Conservation (phyloP, 2,797 vertebrate genomes). For the Todus mexicanus region DNA sequence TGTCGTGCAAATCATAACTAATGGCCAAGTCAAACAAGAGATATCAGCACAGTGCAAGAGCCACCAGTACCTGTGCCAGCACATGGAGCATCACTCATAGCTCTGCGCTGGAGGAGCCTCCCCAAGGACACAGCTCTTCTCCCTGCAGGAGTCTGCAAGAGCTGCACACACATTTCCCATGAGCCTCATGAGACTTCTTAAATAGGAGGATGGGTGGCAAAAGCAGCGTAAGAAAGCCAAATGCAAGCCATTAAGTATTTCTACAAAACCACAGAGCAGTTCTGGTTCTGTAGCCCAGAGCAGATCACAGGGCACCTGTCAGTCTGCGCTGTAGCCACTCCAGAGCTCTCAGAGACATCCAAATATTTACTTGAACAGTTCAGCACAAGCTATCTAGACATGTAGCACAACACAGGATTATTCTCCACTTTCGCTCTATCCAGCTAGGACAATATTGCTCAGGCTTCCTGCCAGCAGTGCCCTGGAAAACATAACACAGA, state of each 20-base stretch:
- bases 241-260: neutral
- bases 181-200: neutral
- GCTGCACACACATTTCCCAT: rapidly evolving
- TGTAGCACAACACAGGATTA: neutral
- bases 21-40: neutral
- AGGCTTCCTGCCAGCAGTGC: neutral
- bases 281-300: neutral
- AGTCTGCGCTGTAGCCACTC: neutral
- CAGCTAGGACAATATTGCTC: neutral
- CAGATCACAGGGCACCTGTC: neutral
- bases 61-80: neutral
- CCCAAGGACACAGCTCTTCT: neutral
- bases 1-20: neutral
- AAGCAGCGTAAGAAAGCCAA: neutral
- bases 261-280: neutral
- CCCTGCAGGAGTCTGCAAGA: rapidly evolving
- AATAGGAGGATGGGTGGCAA: neutral
- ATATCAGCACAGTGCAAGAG: too few relatives aligned
- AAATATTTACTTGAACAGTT: neutral
- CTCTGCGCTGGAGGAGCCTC: neutral
- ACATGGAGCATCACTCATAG: neutral
- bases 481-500: neutral
- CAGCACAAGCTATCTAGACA: neutral
- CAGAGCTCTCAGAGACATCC: neutral
- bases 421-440: neutral